phyloP scores from a whole-genome alignment of 1,140 invertebrate species.

The Drosophila suzukii region DNA sequence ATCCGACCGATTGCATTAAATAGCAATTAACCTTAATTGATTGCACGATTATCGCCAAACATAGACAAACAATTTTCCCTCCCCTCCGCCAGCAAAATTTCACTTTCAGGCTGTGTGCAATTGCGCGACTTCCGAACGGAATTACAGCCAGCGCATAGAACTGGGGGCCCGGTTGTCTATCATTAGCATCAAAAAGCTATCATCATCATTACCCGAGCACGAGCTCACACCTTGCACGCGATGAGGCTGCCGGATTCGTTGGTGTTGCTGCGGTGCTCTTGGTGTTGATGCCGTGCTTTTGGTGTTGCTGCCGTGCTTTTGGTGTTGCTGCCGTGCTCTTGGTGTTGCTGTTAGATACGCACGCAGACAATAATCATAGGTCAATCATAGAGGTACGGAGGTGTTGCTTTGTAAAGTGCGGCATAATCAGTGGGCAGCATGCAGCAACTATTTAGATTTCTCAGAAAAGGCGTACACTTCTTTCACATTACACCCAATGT shows the following conservation, averaged over 20 bases:
- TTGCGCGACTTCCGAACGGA: constrained; percentile 67
- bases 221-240: constrained; percentile 73
- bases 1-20: constrained; percentile 68
- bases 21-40: constrained; percentile 79
- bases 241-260: constrained; percentile 58
- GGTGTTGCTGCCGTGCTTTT: constrained; percentile 24
- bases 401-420: constrained; percentile 74
- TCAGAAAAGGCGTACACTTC: too few relatives aligned
- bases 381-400: constrained; percentile 61
- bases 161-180: constrained; percentile 48
- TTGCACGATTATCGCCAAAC: constrained; percentile 69
- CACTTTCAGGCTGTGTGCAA: constrained; percentile 60
- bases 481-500: constrained; percentile 5
- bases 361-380: constrained; percentile 59
- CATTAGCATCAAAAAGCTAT: constrained; percentile 81
- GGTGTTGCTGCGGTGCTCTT: constrained; percentile 14
- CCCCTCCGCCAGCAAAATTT: constrained; percentile 43
- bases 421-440: constrained; percentile 53
- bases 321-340: constrained; percentile 13
- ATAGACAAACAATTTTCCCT: constrained; percentile 19
- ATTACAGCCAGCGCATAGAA: constrained; percentile 43
- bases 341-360: constrained; percentile 59
- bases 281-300: constrained; percentile 24
- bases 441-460: constrained; percentile 25
- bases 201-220: constrained; percentile 78